A percentile compares a stretch with the other conserved stretches of the same genome.
These are phyloP conservation scores for Eupithecia pulchellata DNA, from an alignment of 2,888 invertebrate genomes.

Conservation along the genomic window DNA sequence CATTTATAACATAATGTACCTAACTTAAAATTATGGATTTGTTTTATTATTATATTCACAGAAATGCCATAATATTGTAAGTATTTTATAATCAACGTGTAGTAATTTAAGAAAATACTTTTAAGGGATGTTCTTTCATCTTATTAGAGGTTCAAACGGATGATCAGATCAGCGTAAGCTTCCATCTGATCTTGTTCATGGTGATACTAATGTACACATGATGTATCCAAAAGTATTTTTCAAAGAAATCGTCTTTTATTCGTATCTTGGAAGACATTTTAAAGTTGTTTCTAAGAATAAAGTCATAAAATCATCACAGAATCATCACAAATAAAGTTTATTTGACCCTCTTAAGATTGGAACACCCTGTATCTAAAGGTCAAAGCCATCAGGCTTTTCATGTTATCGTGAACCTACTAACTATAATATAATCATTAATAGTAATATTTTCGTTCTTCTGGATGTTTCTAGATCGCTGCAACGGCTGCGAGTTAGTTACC, in stretches of 20 bases:
- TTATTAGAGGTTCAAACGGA: not conserved
- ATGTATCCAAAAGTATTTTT: not conserved
- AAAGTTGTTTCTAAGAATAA: not conserved
- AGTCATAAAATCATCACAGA: not conserved
- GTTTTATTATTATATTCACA: not conserved
- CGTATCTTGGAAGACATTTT: not conserved
- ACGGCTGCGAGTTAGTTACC: conserved; percentile 60
- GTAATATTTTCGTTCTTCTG: conserved; percentile 30
- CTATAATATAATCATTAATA: conserved; percentile 10
- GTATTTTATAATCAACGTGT: conserved; percentile 18
- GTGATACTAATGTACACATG: not conserved
- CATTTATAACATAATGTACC: not conserved
- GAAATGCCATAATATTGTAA: conserved; percentile 1
- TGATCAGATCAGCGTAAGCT: not conserved
- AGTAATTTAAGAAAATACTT: conserved; percentile 14
- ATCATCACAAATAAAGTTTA: not conserved
- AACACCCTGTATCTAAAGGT: conserved; percentile 1
- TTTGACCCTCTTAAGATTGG: not conserved
- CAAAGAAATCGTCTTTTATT: not conserved
- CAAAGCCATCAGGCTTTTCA: not conserved
- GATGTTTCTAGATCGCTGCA: conserved; percentile 25
- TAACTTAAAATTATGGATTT: not conserved
- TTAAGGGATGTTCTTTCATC: not conserved
- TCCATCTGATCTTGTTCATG: not conserved
- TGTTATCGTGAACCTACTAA: conserved; percentile 17